Percentiles rank a stretch among this genome's conserved stretches.
Evolutionary conservation across 2,888 invertebrate species (phyloP).

Genomic region (Leuctra nigra): DNA sequence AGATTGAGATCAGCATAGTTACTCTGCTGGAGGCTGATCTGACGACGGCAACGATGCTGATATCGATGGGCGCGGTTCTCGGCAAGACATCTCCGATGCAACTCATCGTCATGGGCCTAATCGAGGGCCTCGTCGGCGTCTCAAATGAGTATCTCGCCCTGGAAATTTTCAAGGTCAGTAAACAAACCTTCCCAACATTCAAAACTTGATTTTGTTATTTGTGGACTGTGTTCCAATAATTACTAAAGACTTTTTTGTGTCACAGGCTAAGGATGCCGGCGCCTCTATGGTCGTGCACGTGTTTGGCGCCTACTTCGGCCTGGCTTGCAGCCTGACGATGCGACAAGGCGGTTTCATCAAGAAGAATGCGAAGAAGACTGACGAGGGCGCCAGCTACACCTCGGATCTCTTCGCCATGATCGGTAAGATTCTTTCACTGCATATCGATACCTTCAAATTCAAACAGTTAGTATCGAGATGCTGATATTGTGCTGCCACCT

Average conservation of each 20-base stretch:
- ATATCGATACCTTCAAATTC: no score
- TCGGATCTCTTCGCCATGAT: constrained; percentile 95
- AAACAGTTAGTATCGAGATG: no score
- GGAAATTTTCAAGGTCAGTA: constrained; percentile 59
- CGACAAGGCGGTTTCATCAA: constrained; percentile 30
- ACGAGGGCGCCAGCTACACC: constrained; percentile 70
- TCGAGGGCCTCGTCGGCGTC: constrained; percentile 68
- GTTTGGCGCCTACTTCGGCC: constrained; percentile 96
- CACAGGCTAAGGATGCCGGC: constrained; percentile 82
- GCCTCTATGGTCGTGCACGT: constrained; percentile 92
- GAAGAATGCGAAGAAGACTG: constrained; percentile 44
- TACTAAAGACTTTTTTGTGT: no score
- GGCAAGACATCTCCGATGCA: constrained; percentile 77
- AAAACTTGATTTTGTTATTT: no score
- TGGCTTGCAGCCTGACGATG: constrained; percentile 73
- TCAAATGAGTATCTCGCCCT: constrained; percentile 65
- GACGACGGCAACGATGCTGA: constrained; percentile 78
- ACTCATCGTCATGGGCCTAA: constrained; percentile 66
- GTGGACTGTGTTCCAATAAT: no score
- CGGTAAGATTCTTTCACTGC: constrained; percentile 60
- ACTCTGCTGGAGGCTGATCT: constrained; percentile 74
- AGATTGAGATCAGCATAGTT: constrained; percentile 36
- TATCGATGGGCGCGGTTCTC: no score
- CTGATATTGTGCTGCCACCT: no score
- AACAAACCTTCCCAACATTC: no score